These are phyloP conservation scores for Hoplodrina ambigua DNA, from an alignment of 2,888 invertebrate genomes.

Conservation along the genomic window DNA sequence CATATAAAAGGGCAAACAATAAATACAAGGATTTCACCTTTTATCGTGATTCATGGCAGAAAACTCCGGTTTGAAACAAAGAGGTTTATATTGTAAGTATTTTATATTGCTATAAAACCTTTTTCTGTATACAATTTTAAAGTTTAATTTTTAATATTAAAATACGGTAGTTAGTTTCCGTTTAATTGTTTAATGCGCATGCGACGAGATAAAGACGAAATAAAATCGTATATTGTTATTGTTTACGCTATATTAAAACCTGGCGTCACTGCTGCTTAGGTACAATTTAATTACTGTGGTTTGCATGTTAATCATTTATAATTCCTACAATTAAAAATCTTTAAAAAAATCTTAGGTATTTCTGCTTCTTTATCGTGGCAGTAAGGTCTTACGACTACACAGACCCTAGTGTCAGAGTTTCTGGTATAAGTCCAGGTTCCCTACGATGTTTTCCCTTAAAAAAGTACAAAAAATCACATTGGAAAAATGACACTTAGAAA, in stretches of 20 bases:
- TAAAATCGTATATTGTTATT: conserved; percentile 27
- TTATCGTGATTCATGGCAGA: conserved; percentile 51
- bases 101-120: not conserved
- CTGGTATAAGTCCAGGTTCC: no score
- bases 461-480: no score
- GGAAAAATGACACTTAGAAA: not conserved
- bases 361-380: no score
- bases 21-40: conserved; percentile 50
- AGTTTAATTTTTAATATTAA: not conserved
- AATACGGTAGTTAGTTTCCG: conserved; percentile 25
- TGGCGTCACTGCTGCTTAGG: not conserved
- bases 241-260: conserved; percentile 16
- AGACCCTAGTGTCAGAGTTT: no score
- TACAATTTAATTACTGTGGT: not conserved
- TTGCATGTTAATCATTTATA: no score
- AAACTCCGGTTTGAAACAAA: conserved; percentile 41
- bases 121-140: conserved; percentile 8
- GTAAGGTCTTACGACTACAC: no score
- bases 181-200: conserved; percentile 39
- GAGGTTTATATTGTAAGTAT: conserved; percentile 19
- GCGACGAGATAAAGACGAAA: not conserved
- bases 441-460: no score
- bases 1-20: conserved; percentile 54
- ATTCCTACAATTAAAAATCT: no score
- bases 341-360: no score